phyloP scores from a whole-genome alignment of 2,113 vertebrate species.

The Thermophis baileyi region DNA sequence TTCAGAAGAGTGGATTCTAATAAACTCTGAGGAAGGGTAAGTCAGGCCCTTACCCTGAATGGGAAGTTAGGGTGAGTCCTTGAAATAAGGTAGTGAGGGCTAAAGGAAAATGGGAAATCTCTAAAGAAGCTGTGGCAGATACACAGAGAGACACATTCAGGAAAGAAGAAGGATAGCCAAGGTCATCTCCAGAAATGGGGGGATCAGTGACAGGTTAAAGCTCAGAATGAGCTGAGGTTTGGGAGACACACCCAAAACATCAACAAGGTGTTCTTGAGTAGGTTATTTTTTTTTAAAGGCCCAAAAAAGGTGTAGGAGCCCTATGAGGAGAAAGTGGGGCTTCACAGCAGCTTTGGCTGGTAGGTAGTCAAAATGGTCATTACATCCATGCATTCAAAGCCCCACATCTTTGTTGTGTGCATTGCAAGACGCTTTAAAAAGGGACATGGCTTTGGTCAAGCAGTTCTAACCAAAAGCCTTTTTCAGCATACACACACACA shows the following conservation, averaged over 20 bases:
- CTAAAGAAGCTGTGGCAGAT: neutral
- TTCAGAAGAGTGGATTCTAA: neutral
- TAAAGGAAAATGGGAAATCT: neutral
- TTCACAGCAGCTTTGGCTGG: neutral
- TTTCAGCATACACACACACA: neutral
- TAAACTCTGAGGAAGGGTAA: neutral
- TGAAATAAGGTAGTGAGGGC: neutral
- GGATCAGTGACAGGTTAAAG: neutral
- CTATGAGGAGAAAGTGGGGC: neutral
- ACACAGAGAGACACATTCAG: neutral
- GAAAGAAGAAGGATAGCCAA: neutral
- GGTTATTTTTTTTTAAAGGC: no score
- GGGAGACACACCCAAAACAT: neutral
- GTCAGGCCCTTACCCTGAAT: neutral
- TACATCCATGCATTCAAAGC: neutral
- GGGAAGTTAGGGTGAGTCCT: neutral
- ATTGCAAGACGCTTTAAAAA: neutral
- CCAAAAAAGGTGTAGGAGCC: neutral
- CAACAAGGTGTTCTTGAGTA: neutral
- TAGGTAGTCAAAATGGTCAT: neutral
- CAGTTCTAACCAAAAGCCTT: neutral
- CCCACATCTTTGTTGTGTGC: neutral
- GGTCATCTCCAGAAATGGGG: neutral
- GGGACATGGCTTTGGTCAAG: neutral
- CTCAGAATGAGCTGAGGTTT: neutral